phyloP scores from a whole-genome alignment of 2,888 invertebrate genomes.

The Slavum lentiscoides region DNA sequence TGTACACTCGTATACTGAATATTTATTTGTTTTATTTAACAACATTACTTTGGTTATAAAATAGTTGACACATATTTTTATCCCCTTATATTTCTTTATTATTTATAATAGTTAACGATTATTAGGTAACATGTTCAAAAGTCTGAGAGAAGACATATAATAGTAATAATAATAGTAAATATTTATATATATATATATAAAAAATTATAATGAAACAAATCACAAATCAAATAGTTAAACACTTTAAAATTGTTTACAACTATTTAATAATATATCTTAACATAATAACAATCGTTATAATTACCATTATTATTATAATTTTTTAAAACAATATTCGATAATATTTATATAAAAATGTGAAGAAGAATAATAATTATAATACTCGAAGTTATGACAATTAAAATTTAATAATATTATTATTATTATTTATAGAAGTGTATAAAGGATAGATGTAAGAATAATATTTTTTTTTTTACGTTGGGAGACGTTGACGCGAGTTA shows the following conservation, averaged over 20 bases:
- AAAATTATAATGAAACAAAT: conserved; percentile 20
- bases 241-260: conserved; percentile 31
- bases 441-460: background rate
- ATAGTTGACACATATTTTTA: background rate
- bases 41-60: background rate
- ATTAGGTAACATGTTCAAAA: conserved; percentile 52
- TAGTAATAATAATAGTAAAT: conserved; percentile 27
- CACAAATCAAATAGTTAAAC: conserved; percentile 41
- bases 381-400: background rate
- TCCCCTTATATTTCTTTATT: conserved; percentile 36
- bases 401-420: background rate
- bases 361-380: conserved; percentile 18
- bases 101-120: conserved; percentile 51
- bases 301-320: background rate
- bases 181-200: background rate
- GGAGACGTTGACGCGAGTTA: background rate
- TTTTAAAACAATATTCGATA: background rate
- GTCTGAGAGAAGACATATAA: conserved; percentile 46
- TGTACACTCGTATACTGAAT: no score
- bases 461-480: no score
- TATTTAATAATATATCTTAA: conserved; percentile 18
- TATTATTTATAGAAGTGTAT: background rate
- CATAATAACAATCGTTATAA: conserved; percentile 9
- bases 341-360: conserved; percentile 14
- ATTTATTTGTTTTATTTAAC: no score